phyloP scores from a whole-genome alignment of 2,888 invertebrate species.

The Nineta flava region DNA sequence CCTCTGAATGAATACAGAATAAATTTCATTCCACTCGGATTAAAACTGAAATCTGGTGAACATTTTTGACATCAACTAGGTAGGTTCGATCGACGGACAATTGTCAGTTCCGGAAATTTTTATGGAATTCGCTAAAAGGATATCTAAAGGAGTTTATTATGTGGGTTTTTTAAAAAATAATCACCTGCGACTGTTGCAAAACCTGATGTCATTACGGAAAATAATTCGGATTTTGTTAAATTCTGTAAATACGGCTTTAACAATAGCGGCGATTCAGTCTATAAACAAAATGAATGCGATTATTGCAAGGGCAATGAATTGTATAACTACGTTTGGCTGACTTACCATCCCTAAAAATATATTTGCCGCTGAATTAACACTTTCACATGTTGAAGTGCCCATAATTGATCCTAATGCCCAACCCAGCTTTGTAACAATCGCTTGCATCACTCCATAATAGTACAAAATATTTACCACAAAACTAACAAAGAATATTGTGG shows the following conservation, averaged over 20 bases:
- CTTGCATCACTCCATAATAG: slow-evolving; percentile 79
- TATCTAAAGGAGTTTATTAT: too few relatives aligned
- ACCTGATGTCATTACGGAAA: slow-evolving; percentile 85
- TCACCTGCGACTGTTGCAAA: slow-evolving; percentile 86
- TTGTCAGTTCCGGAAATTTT: too few relatives aligned
- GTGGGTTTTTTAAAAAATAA: too few relatives aligned
- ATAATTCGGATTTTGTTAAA: slow-evolving; percentile 82
- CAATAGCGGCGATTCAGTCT: slow-evolving; percentile 82
- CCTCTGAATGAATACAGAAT: too few relatives aligned
- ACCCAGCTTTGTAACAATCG: slow-evolving; percentile 65
- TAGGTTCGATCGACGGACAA: too few relatives aligned
- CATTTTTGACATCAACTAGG: too few relatives aligned
- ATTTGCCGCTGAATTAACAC: slow-evolving; percentile 82
- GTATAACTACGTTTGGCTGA: slow-evolving; percentile 2
- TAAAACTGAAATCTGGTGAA: too few relatives aligned
- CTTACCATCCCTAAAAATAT: slow-evolving; percentile 85
- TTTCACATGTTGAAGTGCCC: slow-evolving; percentile 88
- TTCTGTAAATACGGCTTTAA: slow-evolving; percentile 73
- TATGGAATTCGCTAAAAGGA: too few relatives aligned
- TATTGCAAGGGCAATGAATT: too few relatives aligned
- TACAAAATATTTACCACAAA: slow-evolving; percentile 80
- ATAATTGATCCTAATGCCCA: slow-evolving; percentile 52
- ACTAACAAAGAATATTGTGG: slow-evolving; percentile 88
- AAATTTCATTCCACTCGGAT: too few relatives aligned
- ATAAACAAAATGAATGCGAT: slow-evolving; percentile 18